Evolutionary conservation across 2,888 invertebrate genomes (phyloP), one percentile per base, ranked within the genome.

Genomic region (Napeogenes inachia): DNA sequence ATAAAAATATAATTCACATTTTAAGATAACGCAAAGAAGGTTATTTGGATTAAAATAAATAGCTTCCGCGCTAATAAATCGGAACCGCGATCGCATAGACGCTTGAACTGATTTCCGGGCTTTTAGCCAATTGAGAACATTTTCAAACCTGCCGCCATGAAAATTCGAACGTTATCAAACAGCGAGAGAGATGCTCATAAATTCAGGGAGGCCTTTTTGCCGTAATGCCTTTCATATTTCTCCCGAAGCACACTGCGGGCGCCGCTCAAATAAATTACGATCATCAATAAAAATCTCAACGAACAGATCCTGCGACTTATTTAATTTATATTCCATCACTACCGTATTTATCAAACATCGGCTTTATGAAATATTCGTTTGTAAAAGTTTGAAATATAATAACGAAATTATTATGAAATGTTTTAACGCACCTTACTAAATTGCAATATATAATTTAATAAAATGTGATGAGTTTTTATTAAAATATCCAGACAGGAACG

Each of bases 181-280:
- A 84, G 78, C 77, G 81, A 79, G 79, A 80, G 85, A 85, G 85
- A 84, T 83, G 82, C 86, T 86, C 89, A 89, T 89, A 88, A 89
- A 89, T 89, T 87, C 74, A 78, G 77, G 84, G 84, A 85, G 88
- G 87, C 86, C 87, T 88, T 89, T 87, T 87, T 83, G 82, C 84
- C 82, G 83, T 89, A 89, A 89, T 89, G 87, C 84, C 89, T 87
- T 89, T 89, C 88, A 89, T 89, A 89, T 89, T 89, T 88, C 87
- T 87, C 80, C 79, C 78, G 81, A 78, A 84, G 85, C 84, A 87
- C 85, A 84, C 85, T 87, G 87, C 84, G 89, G 87, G 87, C 78
- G 83, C 85, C 85, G 88, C 84, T 88, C 85, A 88, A 89, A 89
- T 88, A 88, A 89, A 89, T 89, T 89, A 88, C 84, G 74, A 77